Evolutionary conservation across 2,888 invertebrate genomes (phyloP).

Genomic region (Sphaerophoria taeniata): DNA sequence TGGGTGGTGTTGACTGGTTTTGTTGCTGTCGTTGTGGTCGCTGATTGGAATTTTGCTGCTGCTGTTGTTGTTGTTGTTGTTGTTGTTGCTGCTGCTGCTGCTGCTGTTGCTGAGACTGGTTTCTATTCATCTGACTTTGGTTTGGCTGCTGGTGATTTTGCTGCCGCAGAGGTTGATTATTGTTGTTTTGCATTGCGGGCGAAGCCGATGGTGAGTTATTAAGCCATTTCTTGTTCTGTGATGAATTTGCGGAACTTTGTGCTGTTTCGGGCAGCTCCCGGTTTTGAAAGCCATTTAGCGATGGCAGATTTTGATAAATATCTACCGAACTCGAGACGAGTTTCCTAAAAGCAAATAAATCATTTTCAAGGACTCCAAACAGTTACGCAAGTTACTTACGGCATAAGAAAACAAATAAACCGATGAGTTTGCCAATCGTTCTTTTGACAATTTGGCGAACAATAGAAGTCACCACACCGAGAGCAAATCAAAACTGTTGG

Average conservation of each 20-base stretch:
- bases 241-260: neutral
- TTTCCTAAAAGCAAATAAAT: neutral
- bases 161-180: neutral
- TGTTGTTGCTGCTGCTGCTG: neutral
- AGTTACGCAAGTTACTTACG: slow-evolving; percentile 70
- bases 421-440: slow-evolving; percentile 77
- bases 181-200: neutral
- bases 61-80: slow-evolving; percentile 1
- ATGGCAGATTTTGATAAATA: slow-evolving; percentile 30
- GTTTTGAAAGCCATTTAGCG: slow-evolving; percentile 44
- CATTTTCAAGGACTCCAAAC: neutral
- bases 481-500: slow-evolving; percentile 73
- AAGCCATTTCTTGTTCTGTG: slow-evolving; percentile 32
- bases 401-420: slow-evolving; percentile 77
- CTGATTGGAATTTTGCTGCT: neutral
- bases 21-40: slow-evolving; percentile 6
- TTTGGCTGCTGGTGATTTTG: slow-evolving; percentile 6
- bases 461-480: slow-evolving; percentile 77
- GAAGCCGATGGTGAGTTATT: neutral
- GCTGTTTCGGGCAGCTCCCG: slow-evolving; percentile 7
- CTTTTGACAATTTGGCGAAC: slow-evolving; percentile 76
- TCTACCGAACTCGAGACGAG: slow-evolving; percentile 41
- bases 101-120: slow-evolving; percentile 17
- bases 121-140: neutral
- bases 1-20: slow-evolving; percentile 29